phyloP scores from a whole-genome alignment of 2,888 invertebrate genomes.

The Noctuana brunneofusca region DNA sequence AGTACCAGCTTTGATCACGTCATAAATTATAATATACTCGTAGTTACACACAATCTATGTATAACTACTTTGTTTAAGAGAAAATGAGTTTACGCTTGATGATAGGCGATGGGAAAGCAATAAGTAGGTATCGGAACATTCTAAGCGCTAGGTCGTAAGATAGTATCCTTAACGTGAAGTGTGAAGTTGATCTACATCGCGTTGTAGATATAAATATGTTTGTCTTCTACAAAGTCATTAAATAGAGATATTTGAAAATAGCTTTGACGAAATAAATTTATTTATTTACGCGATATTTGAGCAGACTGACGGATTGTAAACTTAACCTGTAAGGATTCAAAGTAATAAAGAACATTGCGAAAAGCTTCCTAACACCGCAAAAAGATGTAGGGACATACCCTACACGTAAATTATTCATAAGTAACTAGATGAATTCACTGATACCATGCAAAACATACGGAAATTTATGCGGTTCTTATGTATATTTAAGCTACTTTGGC shows the following conservation, averaged over 20 bases:
- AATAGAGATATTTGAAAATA: no score
- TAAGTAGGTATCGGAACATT: conserved; percentile 2
- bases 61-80: background rate
- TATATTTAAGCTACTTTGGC: conserved; percentile 32
- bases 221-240: no score
- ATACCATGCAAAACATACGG: conserved; percentile 41
- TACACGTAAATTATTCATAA: conserved; percentile 45
- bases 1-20: conserved; percentile 1
- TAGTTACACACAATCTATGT: background rate
- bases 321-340: no score
- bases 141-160: conserved; percentile 2
- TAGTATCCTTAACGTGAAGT: background rate
- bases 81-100: conserved; percentile 2
- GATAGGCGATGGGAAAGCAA: background rate
- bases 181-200: background rate
- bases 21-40: conserved; percentile 24
- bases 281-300: no score
- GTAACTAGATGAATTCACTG: conserved; percentile 38
- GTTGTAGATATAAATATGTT: conserved; percentile 2
- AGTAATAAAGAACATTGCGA: background rate
- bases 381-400: background rate
- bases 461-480: conserved; percentile 40
- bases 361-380: background rate
- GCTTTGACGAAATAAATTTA: no score
- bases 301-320: no score